Evolutionary conservation across 2,797 vertebrate genomes (phyloP).

Genomic region (Thaleichthys pacificus): DNA sequence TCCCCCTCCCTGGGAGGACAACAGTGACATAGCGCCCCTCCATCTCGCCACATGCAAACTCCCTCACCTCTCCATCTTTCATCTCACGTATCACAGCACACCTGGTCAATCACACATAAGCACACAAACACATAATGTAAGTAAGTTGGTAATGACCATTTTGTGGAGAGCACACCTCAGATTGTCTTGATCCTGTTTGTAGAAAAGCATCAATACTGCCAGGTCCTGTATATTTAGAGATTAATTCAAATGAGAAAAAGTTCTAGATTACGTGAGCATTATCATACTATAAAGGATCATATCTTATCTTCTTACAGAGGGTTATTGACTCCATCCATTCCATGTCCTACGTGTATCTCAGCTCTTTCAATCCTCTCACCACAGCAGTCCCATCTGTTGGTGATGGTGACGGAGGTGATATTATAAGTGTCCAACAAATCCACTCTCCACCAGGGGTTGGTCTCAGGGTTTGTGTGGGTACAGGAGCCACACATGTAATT

Average conservation of each 20-base stretch:
- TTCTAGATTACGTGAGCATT: no score
- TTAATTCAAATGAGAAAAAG: no score
- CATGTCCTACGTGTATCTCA: slow-evolving; percentile 35
- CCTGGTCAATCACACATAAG: not conserved
- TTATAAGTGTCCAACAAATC: slow-evolving; percentile 52
- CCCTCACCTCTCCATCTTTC: not conserved
- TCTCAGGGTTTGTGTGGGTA: not conserved
- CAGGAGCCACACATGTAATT: slow-evolving; percentile 30
- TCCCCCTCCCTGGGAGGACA: not conserved
- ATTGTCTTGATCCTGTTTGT: no score
- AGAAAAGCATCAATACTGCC: no score
- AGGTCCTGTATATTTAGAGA: no score
- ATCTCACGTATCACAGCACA: not conserved
- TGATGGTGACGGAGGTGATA: slow-evolving; percentile 56
- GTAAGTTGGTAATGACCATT: not conserved
- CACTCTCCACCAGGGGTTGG: slow-evolving; percentile 65
- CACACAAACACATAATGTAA: not conserved
- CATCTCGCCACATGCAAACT: not conserved
- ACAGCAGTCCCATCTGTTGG: slow-evolving; percentile 20
- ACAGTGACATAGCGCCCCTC: slow-evolving; percentile 17
- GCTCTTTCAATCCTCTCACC: slow-evolving; percentile 38
- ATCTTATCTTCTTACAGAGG: not conserved
- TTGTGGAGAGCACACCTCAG: no score
- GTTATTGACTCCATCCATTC: not conserved
- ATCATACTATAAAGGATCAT: no score